Conservation (phyloP, 2,797 vertebrate species). For the Echeneis naucrates region DNA sequence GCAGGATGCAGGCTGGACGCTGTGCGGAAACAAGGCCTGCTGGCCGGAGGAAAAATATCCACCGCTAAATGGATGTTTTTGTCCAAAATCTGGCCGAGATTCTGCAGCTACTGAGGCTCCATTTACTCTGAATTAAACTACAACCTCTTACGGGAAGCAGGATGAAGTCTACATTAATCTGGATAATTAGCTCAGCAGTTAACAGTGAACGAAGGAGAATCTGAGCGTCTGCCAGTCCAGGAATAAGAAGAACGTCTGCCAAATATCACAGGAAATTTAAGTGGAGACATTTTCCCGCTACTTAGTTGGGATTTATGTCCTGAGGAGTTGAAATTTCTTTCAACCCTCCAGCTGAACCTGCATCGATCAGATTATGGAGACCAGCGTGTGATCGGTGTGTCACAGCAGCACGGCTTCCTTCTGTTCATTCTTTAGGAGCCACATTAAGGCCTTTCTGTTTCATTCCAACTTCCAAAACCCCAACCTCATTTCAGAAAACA, state of each 20-base stretch:
- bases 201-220: background rate
- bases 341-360: too few species aligned
- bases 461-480: too few species aligned
- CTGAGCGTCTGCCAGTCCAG: constrained; percentile 5
- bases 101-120: background rate
- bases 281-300: background rate
- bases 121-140: background rate
- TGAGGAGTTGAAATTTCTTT: background rate
- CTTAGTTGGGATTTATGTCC: background rate
- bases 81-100: background rate
- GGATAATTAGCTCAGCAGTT: constrained; percentile 3
- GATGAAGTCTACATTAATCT: background rate
- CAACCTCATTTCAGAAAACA: too few species aligned
- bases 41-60: background rate
- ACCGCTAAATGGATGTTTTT: background rate
- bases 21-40: background rate
- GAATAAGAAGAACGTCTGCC: background rate
- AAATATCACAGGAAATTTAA: background rate
- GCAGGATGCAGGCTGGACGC: background rate
- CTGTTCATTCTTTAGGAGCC: too few species aligned
- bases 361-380: too few species aligned
- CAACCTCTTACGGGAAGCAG: background rate
- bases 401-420: too few species aligned
- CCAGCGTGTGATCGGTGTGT: too few species aligned
- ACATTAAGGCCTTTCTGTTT: too few species aligned